Evolutionary conservation across 2,797 vertebrate species (phyloP).

Genomic region (Neopelma chrysocephalum): DNA sequence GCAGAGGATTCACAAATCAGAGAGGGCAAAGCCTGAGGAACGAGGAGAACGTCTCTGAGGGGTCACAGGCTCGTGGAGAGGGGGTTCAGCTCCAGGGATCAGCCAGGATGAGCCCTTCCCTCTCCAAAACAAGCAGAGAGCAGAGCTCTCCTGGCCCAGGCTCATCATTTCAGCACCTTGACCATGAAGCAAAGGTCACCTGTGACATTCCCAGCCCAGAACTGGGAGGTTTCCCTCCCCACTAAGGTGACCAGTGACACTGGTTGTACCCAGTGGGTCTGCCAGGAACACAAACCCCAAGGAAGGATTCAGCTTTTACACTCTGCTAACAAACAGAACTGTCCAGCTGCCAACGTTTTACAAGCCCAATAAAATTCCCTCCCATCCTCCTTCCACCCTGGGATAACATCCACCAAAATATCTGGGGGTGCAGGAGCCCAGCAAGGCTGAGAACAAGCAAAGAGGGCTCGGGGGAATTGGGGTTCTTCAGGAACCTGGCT

Average conservation of each 20-base stretch:
- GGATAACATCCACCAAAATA: not conserved
- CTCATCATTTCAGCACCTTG: fast-evolving
- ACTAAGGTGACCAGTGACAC: not conserved
- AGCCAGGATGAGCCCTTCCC: not conserved
- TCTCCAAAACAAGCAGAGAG: not conserved
- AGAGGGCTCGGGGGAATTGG: not conserved
- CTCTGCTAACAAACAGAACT: not conserved
- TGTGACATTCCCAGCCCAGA: not conserved
- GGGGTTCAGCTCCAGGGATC: not conserved
- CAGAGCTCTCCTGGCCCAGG: no score
- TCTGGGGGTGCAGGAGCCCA: not conserved
- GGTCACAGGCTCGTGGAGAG: fast-evolving
- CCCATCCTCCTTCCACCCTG: not conserved
- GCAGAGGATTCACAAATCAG: not conserved
- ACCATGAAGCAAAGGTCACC: not conserved
- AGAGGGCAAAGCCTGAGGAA: not conserved
- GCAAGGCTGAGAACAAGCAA: not conserved
- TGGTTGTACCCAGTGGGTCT: fast-evolving
- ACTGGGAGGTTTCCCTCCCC: not conserved
- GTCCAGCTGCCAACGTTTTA: not conserved
- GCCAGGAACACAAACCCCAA: not conserved
- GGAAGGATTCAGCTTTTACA: not conserved
- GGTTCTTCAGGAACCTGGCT: not conserved
- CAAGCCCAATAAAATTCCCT: not conserved
- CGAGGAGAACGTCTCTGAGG: not conserved